Evolutionary conservation across 2,113 vertebrate genomes (phyloP).

Genomic region (Saguinus imperator): DNA sequence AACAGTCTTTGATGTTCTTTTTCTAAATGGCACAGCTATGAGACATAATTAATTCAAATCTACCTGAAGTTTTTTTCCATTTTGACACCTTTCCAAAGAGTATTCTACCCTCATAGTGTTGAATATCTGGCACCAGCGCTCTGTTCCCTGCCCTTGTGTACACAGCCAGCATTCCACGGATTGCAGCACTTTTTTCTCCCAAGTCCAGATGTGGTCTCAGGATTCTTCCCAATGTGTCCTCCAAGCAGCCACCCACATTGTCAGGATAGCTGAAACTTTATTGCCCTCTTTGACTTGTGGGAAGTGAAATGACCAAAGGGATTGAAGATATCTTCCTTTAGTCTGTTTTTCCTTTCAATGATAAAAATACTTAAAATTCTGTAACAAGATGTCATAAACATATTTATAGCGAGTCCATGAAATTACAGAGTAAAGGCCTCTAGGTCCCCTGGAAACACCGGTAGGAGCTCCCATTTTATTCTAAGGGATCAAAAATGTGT

Average conservation of each 20-base stretch:
- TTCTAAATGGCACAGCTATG: not conserved
- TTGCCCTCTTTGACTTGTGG: not conserved
- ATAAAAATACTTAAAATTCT: not conserved
- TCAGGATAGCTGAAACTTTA: not conserved
- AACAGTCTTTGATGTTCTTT: not conserved
- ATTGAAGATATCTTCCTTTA: not conserved
- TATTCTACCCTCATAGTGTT: not conserved
- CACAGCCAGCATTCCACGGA: not conserved
- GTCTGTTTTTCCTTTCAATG: not conserved
- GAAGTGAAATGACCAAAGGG: not conserved
- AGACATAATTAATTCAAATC: not conserved
- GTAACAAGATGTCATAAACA: not conserved
- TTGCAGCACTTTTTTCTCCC: not conserved
- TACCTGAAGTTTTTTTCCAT: not conserved
- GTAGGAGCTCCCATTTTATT: not conserved
- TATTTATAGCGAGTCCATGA: not conserved
- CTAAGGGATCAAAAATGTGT: not conserved
- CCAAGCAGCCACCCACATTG: not conserved
- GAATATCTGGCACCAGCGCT: not conserved
- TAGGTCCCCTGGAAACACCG: not conserved
- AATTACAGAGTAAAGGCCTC: not conserved
- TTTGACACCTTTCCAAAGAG: not conserved
- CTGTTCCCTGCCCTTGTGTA: not conserved
- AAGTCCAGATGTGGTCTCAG: not conserved
- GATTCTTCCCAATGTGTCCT: not conserved